Percentiles rank a stretch among this genome's conserved stretches.
Evolutionary conservation across 2,888 invertebrate species (phyloP).

Genomic region (Chrysotoxum bicinctum): DNA sequence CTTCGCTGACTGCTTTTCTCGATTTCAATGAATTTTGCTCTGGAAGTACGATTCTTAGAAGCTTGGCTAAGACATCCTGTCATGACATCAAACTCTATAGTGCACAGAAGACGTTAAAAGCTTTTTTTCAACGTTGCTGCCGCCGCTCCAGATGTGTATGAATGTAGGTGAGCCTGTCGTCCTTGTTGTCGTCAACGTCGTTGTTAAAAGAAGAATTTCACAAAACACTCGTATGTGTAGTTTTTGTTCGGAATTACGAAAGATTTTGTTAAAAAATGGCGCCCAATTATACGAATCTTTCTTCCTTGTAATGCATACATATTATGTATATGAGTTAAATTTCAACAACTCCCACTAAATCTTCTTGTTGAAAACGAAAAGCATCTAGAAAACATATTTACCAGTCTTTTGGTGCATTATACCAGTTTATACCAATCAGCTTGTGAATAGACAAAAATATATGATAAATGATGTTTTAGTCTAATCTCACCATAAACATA

Average conservation of each 20-base stretch:
- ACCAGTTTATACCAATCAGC: background rate
- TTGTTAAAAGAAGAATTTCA: slow-evolving; percentile 33
- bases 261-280: background rate
- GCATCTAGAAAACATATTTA: too few relatives aligned
- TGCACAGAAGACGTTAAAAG: slow-evolving; percentile 68
- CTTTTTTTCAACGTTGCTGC: slow-evolving; percentile 30
- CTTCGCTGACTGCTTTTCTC: slow-evolving; percentile 33
- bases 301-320: background rate
- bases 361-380: background rate
- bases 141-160: slow-evolving; percentile 23
- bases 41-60: slow-evolving; percentile 51
- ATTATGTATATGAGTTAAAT: background rate
- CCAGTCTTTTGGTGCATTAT: background rate
- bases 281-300: background rate
- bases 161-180: slow-evolving; percentile 52
- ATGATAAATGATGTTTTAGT: too few relatives aligned
- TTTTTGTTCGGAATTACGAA: background rate
- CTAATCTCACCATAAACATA: too few relatives aligned
- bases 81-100: slow-evolving; percentile 67
- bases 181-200: slow-evolving; percentile 34
- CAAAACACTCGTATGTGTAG: too few relatives aligned
- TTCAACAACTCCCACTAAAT: background rate
- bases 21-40: slow-evolving; percentile 64
- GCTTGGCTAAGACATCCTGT: slow-evolving; percentile 69
- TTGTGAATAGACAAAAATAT: background rate